phyloP scores from a whole-genome alignment of 30 jellyfish, hydroid and myxozoan species.

The Turritopsis dohrnii region DNA sequence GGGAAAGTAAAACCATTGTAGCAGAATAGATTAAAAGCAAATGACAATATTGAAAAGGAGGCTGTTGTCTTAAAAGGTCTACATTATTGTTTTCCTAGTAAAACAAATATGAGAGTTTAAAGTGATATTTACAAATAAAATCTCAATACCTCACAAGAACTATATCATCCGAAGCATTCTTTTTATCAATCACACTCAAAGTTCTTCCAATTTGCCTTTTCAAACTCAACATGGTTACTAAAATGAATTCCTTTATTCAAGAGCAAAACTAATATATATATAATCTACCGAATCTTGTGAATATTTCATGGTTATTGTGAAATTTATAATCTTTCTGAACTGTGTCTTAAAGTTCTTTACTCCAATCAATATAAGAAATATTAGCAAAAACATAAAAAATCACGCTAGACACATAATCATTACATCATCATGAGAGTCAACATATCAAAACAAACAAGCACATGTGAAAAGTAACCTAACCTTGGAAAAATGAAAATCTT shows the following conservation, averaged over 20 bases:
- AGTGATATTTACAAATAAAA: background rate
- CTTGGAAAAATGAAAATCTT: background rate
- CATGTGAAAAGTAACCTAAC: background rate
- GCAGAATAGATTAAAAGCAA: no score
- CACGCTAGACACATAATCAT: background rate
- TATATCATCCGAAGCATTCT: background rate
- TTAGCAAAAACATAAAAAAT: background rate
- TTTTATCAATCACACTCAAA: background rate
- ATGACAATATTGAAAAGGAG: no score
- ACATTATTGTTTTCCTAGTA: no score
- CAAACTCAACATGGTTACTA: background rate
- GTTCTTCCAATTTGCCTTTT: background rate
- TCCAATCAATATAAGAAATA: background rate
- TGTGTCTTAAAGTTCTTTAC: background rate
- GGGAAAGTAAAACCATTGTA: no score
- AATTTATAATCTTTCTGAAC: background rate
- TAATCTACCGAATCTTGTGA: background rate
- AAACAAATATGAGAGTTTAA: no score
- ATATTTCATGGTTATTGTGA: background rate
- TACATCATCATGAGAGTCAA: background rate
- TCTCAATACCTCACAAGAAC: background rate
- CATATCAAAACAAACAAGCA: background rate
- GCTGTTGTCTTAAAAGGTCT: no score
- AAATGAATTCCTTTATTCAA: background rate
- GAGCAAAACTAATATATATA: background rate